Evolutionary conservation across 23 tunicate species (phyloP), one percentile per base, ranked within the genome.

Genomic region (Aplidium turbinatum): DNA sequence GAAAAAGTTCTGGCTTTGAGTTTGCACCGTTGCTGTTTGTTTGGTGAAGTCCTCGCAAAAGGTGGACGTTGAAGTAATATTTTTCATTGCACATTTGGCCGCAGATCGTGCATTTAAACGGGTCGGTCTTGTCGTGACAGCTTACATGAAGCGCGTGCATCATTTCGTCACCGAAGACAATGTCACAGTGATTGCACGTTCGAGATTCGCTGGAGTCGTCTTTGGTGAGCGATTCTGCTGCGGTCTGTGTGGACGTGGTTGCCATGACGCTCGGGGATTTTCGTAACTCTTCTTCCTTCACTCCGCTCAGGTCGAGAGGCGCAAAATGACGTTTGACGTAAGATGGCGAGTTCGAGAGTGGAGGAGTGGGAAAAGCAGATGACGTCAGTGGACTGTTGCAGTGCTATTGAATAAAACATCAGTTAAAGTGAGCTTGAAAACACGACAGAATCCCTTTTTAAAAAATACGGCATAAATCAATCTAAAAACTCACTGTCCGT

Each of bases 111-210:
- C 97, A 91, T 31, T 67, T 47, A 83, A 83, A 91, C 24, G 97
- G 97, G 35, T 79, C 97, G 31, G 29, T 51, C 34, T 75, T 66
- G 68, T 91, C 97, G 52, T 91, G 97, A 58, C 97, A 91, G 56
- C 90, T 91, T 91, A 91, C 84, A 72, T 91, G 97, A 73, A 91
- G 73, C 1, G 97, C 97, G 60, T 73, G 83, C 97, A 91, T 91
- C 72, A 82, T 84, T 31, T 91, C 97, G 61, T 91, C 97, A 32
- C 97, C 91, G 75, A 91, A 91, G 1, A 71, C 80, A 64, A 91
- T 69, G 82, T 91, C 82, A 65, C 97, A 91, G 62, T 91, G 85
- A 1, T 35, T 31, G 58, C 97, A 91, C 4, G 85, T 73, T 72
- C 87, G 83, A 25, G 25, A 40, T 0, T 18, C 28, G 57, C 35